Percentiles rank a stretch among this genome's conserved stretches.
phyloP scores from a whole-genome alignment of 2,888 invertebrate species.

The Aphidoletes aphidimyza region DNA sequence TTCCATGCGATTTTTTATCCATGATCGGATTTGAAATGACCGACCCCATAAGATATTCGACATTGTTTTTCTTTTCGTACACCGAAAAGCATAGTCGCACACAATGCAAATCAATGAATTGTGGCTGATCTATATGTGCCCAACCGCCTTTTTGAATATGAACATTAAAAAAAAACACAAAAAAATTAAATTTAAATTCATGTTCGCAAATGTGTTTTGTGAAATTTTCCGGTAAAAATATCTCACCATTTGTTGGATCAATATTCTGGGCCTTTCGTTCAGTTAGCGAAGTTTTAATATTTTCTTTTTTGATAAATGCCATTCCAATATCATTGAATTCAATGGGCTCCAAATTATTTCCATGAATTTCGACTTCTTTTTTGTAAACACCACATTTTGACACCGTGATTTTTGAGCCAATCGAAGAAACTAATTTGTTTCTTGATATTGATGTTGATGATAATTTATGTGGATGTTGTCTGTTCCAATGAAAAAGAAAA shows the following conservation, averaged over 20 bases:
- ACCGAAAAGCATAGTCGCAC: constrained; percentile 47
- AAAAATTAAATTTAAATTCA: neutral
- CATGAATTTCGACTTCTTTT: neutral
- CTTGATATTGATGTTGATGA: neutral
- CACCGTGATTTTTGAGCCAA: neutral
- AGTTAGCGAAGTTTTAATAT: neutral
- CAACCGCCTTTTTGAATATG: no score
- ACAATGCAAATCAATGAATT: neutral
- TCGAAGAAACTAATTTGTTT: no score
- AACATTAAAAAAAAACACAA: neutral
- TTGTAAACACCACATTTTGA: neutral
- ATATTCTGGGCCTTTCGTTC: neutral
- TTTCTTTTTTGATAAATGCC: neutral
- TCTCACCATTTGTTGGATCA: constrained; percentile 20
- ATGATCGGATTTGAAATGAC: neutral
- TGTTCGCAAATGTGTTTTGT: neutral
- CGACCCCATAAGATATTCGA: no score
- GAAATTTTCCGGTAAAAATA: neutral
- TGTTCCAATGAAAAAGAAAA: neutral
- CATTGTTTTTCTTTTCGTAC: neutral
- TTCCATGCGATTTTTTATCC: neutral
- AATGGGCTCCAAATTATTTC: neutral
- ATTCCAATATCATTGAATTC: neutral
- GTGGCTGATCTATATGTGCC: neutral
- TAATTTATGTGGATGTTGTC: constrained; percentile 53